Conservation (phyloP, 2,797 vertebrate genomes). For the Sorex maritimensis region DNA sequence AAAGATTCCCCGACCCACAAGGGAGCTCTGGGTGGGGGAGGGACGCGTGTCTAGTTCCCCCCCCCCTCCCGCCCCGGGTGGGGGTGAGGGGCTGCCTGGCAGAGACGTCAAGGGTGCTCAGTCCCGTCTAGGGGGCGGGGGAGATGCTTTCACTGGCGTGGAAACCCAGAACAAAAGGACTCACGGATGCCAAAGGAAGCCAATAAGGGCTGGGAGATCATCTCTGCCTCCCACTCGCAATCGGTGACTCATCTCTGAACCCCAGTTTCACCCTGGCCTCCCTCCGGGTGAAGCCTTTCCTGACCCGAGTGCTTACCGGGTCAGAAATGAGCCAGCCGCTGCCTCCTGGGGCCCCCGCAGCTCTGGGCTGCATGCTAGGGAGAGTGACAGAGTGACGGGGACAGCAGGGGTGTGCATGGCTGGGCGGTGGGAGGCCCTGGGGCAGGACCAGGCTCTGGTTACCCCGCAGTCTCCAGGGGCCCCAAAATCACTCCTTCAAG, state of each 20-base stretch:
- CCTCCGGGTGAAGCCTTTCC: not conserved
- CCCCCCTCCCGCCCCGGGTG: no score
- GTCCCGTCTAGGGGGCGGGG: slow-evolving; percentile 42
- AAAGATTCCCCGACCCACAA: no score
- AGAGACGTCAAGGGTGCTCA: not conserved
- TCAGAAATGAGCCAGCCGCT: slow-evolving; percentile 23
- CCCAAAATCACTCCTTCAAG: no score
- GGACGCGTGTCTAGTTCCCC: no score
- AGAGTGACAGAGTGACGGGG: no score
- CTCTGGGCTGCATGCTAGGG: no score
- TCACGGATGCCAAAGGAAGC: slow-evolving; percentile 52
- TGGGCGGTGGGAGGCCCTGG: no score
- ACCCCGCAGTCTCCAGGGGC: not conserved
- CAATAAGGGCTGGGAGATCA: not conserved
- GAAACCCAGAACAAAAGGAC: slow-evolving; percentile 66
- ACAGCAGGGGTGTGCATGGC: no score
- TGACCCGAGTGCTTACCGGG: not conserved
- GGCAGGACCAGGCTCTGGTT: not conserved
- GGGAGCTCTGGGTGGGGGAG: no score
- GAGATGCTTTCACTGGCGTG: slow-evolving; percentile 66
- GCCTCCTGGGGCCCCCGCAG: not conserved
- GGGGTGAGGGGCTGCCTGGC: slow-evolving; percentile 37
- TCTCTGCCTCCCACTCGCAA: not conserved
- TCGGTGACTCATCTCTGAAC: slow-evolving; percentile 52
- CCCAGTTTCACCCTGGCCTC: slow-evolving; percentile 14